A percentile compares a stretch with the other conserved stretches of the same genome.
Evolutionary conservation across 37 sponge, comb jelly and placozoan species (phyloP).

Genomic region (Beroe forskalii): DNA sequence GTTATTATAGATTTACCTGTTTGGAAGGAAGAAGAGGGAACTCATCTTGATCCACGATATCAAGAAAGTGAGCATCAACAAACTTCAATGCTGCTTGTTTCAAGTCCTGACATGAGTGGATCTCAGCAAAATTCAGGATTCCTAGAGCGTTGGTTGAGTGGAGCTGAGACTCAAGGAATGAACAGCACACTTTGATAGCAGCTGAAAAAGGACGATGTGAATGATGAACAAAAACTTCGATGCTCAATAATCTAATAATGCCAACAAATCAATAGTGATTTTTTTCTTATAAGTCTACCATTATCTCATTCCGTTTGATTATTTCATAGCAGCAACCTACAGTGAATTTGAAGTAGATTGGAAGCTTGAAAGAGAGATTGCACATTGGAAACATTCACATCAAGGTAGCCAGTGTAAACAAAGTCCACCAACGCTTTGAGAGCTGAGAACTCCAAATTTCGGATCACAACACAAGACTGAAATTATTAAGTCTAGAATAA

Average conservation of each 20-base stretch:
- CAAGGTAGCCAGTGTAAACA: slow-evolving; percentile 17
- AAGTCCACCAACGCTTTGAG: slow-evolving; percentile 42
- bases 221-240: no score
- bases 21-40: slow-evolving; percentile 33
- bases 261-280: no score
- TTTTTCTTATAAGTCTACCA: no score
- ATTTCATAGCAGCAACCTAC: no score
- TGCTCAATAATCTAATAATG: no score
- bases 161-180: slow-evolving; percentile 25
- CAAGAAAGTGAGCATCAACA: slow-evolving; percentile 37
- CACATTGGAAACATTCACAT: slow-evolving; percentile 10
- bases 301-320: no score
- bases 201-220: no score
- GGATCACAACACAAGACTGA: neutral
- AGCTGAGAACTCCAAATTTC: neutral
- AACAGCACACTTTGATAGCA: slow-evolving; percentile 28
- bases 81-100: neutral
- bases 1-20: neutral
- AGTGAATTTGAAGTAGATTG: slow-evolving; percentile 33
- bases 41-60: slow-evolving; percentile 6
- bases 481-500: no score
- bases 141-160: slow-evolving; percentile 33
- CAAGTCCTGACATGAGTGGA: slow-evolving; percentile 20
- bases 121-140: slow-evolving; percentile 50
- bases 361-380: slow-evolving; percentile 45